Conservation (phyloP, 2,888 invertebrate genomes). For the Agrotis clavis region DNA sequence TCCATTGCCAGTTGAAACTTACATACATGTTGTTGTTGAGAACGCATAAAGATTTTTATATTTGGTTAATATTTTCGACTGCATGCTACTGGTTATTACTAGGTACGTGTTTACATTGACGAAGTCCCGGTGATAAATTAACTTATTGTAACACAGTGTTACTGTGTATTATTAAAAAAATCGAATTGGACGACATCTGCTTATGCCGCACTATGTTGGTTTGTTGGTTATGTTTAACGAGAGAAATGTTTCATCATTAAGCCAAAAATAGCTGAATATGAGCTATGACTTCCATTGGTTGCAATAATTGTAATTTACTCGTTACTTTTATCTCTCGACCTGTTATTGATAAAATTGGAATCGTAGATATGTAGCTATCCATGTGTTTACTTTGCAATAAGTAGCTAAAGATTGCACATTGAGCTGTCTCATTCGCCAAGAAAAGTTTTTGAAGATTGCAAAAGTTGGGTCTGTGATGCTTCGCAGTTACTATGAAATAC, state of each 20-base stretch:
- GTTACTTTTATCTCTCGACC: constrained; percentile 36
- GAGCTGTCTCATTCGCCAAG: constrained; percentile 68
- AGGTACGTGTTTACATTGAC: constrained; percentile 6
- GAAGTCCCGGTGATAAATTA: constrained; percentile 27
- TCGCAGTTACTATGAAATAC: constrained; percentile 61
- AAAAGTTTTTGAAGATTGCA: constrained; percentile 74
- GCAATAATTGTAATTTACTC: constrained; percentile 39
- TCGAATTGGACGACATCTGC: constrained; percentile 29
- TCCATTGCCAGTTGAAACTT: constrained; percentile 44
- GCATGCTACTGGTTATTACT: constrained; percentile 20
- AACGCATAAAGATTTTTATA: constrained; percentile 17
- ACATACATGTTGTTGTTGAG: constrained; percentile 35
- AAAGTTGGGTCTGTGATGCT: constrained; percentile 67
- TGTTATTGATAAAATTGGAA: constrained; percentile 51
- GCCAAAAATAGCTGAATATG: constrained; percentile 23
- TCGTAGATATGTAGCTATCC: constrained; percentile 46
- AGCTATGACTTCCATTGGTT: constrained; percentile 36
- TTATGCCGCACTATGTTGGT: constrained; percentile 26
- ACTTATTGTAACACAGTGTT: constrained; percentile 25
- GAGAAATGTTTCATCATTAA: constrained; percentile 39
- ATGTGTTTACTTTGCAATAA: constrained; percentile 50
- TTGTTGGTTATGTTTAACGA: constrained; percentile 33
- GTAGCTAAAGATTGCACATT: constrained; percentile 53
- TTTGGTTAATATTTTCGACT: constrained; percentile 29
- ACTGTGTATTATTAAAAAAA: constrained; percentile 29